Base-by-base conservation (phyloP, 2,113 vertebrate species). In the Corvus moneduloides region DNA sequence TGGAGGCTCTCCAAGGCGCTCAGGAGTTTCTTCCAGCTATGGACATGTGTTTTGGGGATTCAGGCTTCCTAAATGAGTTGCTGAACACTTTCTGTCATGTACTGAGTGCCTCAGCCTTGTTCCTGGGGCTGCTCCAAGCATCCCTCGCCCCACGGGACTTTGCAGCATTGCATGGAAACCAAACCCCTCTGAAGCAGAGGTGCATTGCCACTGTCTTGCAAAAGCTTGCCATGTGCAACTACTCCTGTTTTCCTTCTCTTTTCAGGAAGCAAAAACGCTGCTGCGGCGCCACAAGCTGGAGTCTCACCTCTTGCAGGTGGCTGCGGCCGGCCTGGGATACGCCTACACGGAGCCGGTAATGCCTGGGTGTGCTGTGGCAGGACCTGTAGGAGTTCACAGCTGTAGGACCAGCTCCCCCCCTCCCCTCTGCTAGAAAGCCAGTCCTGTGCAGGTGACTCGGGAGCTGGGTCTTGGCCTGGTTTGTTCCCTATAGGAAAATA, bases 231-330 rank as follows among this genome's bases (percentile, higher is more conserved):
- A 2, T 0, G 13, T 55, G 10, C 24, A 56, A 21, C 13, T 61
- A 8, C 13, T 44, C 4, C 5, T 5, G 13, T 82, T 80, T 22
- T 55, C 10, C 41, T 55, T 85, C 48, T 91, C 27, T 89, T 67
- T 71, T 5, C 94, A 99, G 99, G 98, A 98, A 72, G 98, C 98
- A 39, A 94, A 82, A 0, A 26, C 56, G 46, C 98, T 99, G 93
- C 91, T 99, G 88, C 97, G 97, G 62, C 98, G 98, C 54, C 98
- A 99, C 96, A 98, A 97, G 94, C 97, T 98, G 93, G 99, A 99
- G 89, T 96, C 98, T 56, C 98, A 99, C 89, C 97, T 99, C 24
- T 93, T 99, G 75, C 96, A 97, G 74, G 98, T 98, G 35, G 98
- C 98, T 72, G 98, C 98, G 27, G 96, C 97, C 1, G 97, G 97